Evolutionary conservation across 2,888 invertebrate species (phyloP), one percentile per base, ranked within the genome.

Genomic region (Prenolepis imparis): DNA sequence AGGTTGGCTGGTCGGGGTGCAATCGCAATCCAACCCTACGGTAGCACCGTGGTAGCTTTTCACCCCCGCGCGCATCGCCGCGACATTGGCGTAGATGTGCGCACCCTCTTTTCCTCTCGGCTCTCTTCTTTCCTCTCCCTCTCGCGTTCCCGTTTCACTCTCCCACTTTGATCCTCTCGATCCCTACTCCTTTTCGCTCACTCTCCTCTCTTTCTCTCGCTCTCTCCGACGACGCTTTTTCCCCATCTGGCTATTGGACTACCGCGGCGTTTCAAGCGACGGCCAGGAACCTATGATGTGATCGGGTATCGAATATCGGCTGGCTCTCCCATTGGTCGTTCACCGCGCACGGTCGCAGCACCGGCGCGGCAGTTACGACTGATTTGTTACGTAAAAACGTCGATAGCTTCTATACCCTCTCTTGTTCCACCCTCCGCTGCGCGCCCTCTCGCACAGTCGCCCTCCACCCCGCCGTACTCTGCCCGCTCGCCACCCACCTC

Each of bases 301-400:
- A 94, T 94, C 94, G 94, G 94, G 88, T 94, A 94, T 94, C 94
- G 94, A 94, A 92, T 94, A 94, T 94, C 94, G 94, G 94, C 94
- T 94, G 90, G 93, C 91, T 90, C 91, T 94, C 93, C 91, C 92
- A 94, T 94, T 94, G 94, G 94, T 92, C 89, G 92, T 89, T 91
- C 91, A 90, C 90, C 93, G 93, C 94, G 93, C 94, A 93, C 93
- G 92, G 93, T 92, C 92, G 92, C 92, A 88, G 86, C 88, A 86
- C 88, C 92, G 91, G 93, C 93, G 91, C 92, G 92, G 92, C 92
- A 93, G 94, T 94, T 94, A 93, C 94, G 94, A 94, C 94, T 94
- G 94, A 94, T 94, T 94, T 94, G 94, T 94, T 94, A 94, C 94
- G 94, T 94, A 94, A 94, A 94, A 94, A 94, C 94, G 94, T 94